Evolutionary conservation across 2,888 invertebrate species (phyloP).

Genomic region (Chrysomela aeneicollis): DNA sequence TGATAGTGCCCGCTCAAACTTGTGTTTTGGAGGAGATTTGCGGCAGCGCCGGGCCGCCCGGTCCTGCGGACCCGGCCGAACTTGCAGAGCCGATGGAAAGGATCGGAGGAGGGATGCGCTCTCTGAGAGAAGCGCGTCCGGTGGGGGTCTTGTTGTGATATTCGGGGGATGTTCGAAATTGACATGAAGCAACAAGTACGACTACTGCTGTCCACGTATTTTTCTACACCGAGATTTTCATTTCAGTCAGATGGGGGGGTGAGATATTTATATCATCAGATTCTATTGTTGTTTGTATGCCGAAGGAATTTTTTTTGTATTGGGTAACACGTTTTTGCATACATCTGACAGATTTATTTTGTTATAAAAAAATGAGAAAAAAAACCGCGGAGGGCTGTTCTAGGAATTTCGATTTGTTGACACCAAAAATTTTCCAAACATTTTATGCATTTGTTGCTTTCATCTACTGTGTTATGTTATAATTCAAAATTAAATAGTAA

Average conservation of each 20-base stretch:
- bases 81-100: constrained; percentile 15
- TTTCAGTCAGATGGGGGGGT: constrained; percentile 43
- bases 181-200: constrained; percentile 13
- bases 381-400: constrained; percentile 47
- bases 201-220: constrained; percentile 14
- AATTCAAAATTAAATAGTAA: constrained; percentile 10
- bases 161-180: constrained; percentile 47
- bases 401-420: not conserved
- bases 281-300: constrained; percentile 46
- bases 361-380: constrained; percentile 51
- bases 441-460: not conserved
- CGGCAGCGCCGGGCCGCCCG: constrained; percentile 6
- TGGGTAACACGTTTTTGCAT: constrained; percentile 54
- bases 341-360: constrained; percentile 51
- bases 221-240: constrained; percentile 28
- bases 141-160: constrained; percentile 37
- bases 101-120: constrained; percentile 32
- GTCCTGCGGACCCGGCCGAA: constrained; percentile 21
- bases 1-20: constrained; percentile 34
- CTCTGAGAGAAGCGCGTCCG: constrained; percentile 23
- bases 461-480: not conserved
- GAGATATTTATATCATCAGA: constrained; percentile 46
- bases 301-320: constrained; percentile 45
- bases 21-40: constrained; percentile 29
- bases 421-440: not conserved